These are phyloP conservation scores for Pipa parva DNA, from an alignment of 2,113 vertebrate genomes.

Conservation along the genomic window DNA sequence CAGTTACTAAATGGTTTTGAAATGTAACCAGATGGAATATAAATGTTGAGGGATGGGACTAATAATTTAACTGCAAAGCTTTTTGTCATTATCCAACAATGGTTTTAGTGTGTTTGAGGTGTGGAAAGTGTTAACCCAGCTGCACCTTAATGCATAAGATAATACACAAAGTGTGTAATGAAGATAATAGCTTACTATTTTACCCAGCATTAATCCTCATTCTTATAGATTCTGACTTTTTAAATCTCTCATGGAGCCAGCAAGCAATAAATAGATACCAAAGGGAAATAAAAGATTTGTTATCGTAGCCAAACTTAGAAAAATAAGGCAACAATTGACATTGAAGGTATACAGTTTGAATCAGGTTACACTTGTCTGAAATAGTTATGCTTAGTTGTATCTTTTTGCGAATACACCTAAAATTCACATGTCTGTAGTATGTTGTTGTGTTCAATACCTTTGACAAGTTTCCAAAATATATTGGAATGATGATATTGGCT, in stretches of 20 bases:
- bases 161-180: constrained; percentile 18
- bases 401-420: too few species aligned
- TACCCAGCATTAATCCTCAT: constrained; percentile 10
- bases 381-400: too few species aligned
- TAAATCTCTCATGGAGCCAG: constrained; percentile 6
- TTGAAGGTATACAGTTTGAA: background rate
- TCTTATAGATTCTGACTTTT: constrained; percentile 1
- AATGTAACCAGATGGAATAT: constrained; percentile 30
- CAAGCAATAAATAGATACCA: constrained; percentile 24
- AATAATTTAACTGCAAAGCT: background rate
- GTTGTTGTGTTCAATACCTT: too few species aligned
- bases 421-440: too few species aligned
- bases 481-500: too few species aligned
- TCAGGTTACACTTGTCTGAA: background rate
- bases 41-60: background rate
- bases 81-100: constrained; percentile 5
- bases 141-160: background rate
- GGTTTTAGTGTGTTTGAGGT: background rate
- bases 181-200: constrained; percentile 10
- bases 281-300: constrained; percentile 13
- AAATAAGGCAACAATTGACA: background rate
- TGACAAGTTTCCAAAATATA: too few species aligned
- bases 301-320: constrained; percentile 18
- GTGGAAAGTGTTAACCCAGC: background rate
- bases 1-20: constrained; percentile 34